phyloP scores from a whole-genome alignment of 2,113 vertebrate species.

The Ctenodactylus gundi region DNA sequence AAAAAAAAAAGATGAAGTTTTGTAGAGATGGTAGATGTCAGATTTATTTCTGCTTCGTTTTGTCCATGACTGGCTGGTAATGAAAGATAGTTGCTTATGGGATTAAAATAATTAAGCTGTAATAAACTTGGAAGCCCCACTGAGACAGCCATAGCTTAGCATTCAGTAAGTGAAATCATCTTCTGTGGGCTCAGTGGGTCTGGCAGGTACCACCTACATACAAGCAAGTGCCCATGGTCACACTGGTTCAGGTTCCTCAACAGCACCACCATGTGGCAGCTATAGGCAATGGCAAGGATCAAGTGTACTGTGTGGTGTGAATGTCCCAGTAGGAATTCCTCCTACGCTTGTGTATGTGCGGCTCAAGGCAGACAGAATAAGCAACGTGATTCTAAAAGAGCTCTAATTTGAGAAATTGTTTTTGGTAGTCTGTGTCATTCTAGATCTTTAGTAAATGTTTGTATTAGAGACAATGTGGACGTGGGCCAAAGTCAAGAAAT shows the following conservation, averaged over 20 bases:
- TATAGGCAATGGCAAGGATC: background rate
- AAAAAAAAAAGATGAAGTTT: background rate
- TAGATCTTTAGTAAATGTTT: background rate
- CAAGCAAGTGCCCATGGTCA: too few relatives aligned
- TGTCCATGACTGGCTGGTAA: background rate
- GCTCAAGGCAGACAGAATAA: background rate
- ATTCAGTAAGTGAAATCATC: background rate
- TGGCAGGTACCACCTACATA: background rate
- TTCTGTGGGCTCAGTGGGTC: background rate
- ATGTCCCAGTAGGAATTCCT: background rate
- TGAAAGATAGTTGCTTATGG: background rate
- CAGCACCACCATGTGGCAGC: background rate
- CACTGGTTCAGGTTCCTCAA: too few relatives aligned
- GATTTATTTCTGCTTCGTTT: background rate
- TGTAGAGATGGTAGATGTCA: background rate
- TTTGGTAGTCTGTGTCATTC: background rate
- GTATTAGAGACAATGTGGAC: background rate
- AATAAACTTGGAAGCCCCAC: background rate
- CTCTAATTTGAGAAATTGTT: background rate
- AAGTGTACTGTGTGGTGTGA: rapidly evolving
- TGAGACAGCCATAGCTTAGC: background rate
- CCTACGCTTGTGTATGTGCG: background rate
- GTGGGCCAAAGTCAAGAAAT: background rate
- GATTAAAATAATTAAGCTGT: background rate
- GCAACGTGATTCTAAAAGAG: background rate